Conservation (phyloP, 2,113 vertebrate genomes). For the Hemiscyllium ocellatum region DNA sequence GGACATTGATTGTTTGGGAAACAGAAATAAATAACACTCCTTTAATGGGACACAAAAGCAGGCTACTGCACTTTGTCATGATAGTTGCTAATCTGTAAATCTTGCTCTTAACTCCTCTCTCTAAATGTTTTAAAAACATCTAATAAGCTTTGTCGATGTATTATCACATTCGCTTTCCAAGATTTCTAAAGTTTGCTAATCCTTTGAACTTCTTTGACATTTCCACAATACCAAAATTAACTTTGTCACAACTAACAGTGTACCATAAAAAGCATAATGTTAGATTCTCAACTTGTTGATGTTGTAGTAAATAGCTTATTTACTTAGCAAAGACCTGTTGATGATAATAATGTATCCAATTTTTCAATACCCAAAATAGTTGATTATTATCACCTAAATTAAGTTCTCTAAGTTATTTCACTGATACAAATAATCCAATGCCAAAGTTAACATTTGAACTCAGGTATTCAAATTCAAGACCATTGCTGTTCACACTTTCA, state of each 20-base stretch:
- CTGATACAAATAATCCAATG: background rate
- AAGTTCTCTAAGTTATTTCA: background rate
- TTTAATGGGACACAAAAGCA: background rate
- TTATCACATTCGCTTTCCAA: background rate
- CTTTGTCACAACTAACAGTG: background rate
- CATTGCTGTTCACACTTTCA: background rate
- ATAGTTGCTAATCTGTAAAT: background rate
- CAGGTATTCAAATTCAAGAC: no score
- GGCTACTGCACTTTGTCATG: background rate
- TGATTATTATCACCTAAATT: background rate
- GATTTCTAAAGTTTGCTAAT: background rate
- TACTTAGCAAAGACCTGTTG: background rate
- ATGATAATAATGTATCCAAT: background rate
- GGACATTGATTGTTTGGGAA: background rate
- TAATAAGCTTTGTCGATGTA: background rate
- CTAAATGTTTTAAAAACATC: background rate
- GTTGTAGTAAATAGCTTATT: background rate
- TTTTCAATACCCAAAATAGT: background rate
- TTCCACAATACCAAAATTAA: background rate
- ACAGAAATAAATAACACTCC: background rate
- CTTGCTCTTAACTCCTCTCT: background rate
- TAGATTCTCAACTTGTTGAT: background rate
- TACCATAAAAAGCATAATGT: background rate
- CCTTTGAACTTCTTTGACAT: background rate
- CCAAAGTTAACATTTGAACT: background rate